Evolutionary conservation across 2,888 invertebrate genomes (phyloP), one percentile per base, ranked within the genome.

Genomic region (Chymomyza caudatula): DNA sequence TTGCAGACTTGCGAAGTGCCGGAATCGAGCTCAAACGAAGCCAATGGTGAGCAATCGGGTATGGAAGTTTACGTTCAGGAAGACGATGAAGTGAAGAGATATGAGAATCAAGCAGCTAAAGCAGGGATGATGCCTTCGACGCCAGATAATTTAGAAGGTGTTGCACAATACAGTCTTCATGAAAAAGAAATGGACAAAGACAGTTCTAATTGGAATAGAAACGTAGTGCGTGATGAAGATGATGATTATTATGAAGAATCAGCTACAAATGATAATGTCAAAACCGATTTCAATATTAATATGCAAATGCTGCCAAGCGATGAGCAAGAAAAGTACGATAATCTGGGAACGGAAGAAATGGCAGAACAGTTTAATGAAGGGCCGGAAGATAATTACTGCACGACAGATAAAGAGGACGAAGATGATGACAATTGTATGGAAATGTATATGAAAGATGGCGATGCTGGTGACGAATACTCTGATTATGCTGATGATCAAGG

Each of bases 401-500:
- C n/a, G n/a, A n/a, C n/a, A n/a, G n/a, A n/a, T n/a, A n/a, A n/a
- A n/a, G 6, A 60, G 51, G 49, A 8, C 60, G 6, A 37, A 13
- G 43, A 2, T 8, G 0, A 54, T 3, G 15, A 3, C 8, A 4
- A 42, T n/a, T n/a, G n/a, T n/a, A n/a, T n/a, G n/a, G n/a, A 42
- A 44, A 25, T 6, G 1, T 3, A 4, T 11, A 37, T 0, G 59
- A 19, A 2, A n/a, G n/a, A n/a, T n/a, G n/a, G n/a, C n/a, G n/a
- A n/a, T n/a, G n/a, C n/a, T n/a, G 23, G 22, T 3, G 53, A 65
- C 0, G 60, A 73, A n/a, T 57, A 53, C 15, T 25, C 54, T 13
- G 60, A 64, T 5, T n/a, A 43, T 17, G 53, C 63, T 0, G 49
- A 59, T 11, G 1, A 44, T 11, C 44, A 42, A 3, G 13, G 5